Conservation (phyloP, 2,113 vertebrate species). For the Cryptotis parvus region DNA sequence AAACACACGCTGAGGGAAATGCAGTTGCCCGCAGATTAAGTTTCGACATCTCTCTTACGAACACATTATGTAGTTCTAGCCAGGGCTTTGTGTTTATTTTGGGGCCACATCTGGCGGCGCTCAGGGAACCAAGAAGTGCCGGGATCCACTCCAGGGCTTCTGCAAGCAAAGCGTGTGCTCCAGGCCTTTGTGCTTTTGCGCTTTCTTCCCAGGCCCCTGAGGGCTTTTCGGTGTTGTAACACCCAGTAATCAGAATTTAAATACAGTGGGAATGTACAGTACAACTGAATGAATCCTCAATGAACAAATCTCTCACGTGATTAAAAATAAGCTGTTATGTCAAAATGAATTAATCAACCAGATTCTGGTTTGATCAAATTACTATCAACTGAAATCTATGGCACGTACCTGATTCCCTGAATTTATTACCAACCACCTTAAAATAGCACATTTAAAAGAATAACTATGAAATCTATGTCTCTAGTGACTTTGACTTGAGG, state of each 20-base stretch:
- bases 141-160: too few relatives aligned
- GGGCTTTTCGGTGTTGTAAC: not conserved
- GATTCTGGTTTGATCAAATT: not conserved
- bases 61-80: not conserved
- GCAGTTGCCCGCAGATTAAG: not conserved
- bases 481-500: conserved; percentile 10
- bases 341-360: not conserved
- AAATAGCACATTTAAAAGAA: not conserved
- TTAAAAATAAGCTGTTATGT: not conserved
- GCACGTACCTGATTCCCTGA: not conserved
- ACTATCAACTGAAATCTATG: not conserved
- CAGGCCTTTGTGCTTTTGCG: too few relatives aligned
- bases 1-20: not conserved
- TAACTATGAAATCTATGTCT: not conserved
- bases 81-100: too few relatives aligned
- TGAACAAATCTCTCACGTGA: not conserved
- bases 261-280: not conserved
- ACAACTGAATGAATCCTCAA: not conserved
- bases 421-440: not conserved
- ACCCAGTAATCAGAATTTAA: conserved; percentile 23
- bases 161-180: too few relatives aligned
- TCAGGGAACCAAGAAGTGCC: too few relatives aligned
- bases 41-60: conserved; percentile 18
- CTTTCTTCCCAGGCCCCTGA: not conserved
- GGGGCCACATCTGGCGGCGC: too few relatives aligned